phyloP scores from a whole-genome alignment of 2,113 vertebrate species.

The Apeltes quadracus region DNA sequence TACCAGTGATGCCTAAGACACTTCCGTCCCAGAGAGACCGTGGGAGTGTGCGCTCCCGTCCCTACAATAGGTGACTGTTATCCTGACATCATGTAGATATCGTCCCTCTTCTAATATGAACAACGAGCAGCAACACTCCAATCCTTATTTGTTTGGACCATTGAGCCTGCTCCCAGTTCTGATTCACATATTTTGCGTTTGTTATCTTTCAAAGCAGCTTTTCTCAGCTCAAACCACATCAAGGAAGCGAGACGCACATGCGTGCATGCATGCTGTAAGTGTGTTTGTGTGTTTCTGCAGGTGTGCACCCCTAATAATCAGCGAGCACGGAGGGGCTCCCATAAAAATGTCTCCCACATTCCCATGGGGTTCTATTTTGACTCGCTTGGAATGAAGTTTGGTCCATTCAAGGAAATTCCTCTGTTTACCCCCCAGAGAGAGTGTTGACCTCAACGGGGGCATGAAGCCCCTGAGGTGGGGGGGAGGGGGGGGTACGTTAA shows the following conservation, averaged over 20 bases:
- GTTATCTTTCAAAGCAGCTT: constrained; percentile 49
- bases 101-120: constrained; percentile 40
- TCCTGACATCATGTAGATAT: constrained; percentile 26
- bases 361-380: constrained; percentile 37
- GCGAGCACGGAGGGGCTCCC: constrained; percentile 4
- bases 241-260: neutral
- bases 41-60: constrained; percentile 47
- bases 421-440: constrained; percentile 38
- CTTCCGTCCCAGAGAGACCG: constrained; percentile 51
- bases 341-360: constrained; percentile 32
- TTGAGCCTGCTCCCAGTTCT: constrained; percentile 17
- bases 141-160: constrained; percentile 33
- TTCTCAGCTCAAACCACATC: constrained; percentile 10
- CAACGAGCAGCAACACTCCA: constrained; percentile 13
- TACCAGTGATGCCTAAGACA: constrained; percentile 60
- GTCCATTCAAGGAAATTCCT: constrained; percentile 32
- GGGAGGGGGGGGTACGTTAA: constrained; percentile 16
- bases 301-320: constrained; percentile 7
- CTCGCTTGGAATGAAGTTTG: constrained; percentile 24
- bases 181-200: neutral
- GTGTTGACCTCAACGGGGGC: constrained; percentile 20
- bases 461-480: constrained; percentile 17
- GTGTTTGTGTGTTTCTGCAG: constrained; percentile 21
- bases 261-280: constrained; percentile 6
- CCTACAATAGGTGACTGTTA: constrained; percentile 45